A percentile compares a stretch with the other conserved stretches of the same genome.
phyloP scores from a whole-genome alignment of 2,113 vertebrate species.

The Ornithorhynchus anatinus region DNA sequence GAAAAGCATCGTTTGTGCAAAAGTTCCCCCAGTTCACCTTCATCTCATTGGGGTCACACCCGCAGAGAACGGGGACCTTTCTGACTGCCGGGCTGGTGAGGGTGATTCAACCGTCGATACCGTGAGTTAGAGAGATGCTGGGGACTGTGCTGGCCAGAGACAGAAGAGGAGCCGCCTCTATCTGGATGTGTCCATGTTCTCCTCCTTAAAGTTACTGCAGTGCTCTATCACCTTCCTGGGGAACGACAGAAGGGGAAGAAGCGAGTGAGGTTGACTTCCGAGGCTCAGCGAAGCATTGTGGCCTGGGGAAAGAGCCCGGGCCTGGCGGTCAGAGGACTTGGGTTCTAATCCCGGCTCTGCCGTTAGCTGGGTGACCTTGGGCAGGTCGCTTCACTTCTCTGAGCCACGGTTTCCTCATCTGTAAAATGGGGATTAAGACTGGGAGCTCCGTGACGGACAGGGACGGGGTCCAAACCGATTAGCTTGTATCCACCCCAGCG shows the following conservation, averaged over 20 bases:
- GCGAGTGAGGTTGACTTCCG: conserved; percentile 22
- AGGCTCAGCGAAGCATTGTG: neutral
- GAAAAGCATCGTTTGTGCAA: conserved; percentile 80
- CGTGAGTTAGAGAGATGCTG: conserved; percentile 69
- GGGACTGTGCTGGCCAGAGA: conserved; percentile 68
- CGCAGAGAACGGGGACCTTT: conserved; percentile 58
- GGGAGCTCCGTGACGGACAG: too few species aligned
- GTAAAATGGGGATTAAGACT: too few species aligned
- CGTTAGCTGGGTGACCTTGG: too few species aligned
- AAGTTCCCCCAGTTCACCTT: conserved; percentile 68
- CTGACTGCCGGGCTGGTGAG: conserved; percentile 55
- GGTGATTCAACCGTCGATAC: conserved; percentile 71
- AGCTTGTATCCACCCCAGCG: too few species aligned
- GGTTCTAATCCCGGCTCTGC: too few species aligned
- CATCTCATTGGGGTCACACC: conserved; percentile 57
- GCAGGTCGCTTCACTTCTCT: too few species aligned
- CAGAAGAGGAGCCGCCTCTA: conserved; percentile 68
- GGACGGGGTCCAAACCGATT: too few species aligned
- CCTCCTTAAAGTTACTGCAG: conserved; percentile 94
- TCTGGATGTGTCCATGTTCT: conserved; percentile 95
- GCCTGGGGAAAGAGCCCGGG: neutral
- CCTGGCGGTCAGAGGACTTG: neutral
- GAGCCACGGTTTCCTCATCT: too few species aligned
- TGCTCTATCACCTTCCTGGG: conserved; percentile 94
- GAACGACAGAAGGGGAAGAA: conserved; percentile 41